phyloP scores from a whole-genome alignment of 2,113 vertebrate species.

The Tragelaphus scriptus region DNA sequence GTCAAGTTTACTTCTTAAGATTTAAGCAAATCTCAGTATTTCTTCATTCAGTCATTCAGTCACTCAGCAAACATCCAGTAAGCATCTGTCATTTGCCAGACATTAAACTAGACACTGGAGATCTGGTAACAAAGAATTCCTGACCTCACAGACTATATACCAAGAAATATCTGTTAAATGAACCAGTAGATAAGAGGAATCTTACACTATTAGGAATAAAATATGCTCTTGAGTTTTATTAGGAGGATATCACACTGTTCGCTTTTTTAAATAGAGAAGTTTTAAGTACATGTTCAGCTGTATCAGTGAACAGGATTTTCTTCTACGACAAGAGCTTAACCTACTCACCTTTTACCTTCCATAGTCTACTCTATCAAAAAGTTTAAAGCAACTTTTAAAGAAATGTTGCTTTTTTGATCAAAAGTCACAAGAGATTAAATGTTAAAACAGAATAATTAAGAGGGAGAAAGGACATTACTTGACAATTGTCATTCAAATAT shows the following conservation, averaged over 20 bases:
- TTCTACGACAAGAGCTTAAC: not conserved
- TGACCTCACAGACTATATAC: not conserved
- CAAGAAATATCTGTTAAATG: not conserved
- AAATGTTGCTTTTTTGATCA: not conserved
- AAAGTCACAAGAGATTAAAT: slow-evolving; percentile 10
- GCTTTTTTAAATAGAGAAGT: not conserved
- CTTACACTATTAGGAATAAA: not conserved
- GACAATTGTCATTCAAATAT: not conserved
- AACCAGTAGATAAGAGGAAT: not conserved
- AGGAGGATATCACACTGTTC: not conserved
- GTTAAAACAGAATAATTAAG: not conserved
- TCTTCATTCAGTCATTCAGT: not conserved
- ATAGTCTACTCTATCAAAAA: slow-evolving; percentile 10
- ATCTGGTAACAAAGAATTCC: not conserved
- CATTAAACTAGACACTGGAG: not conserved
- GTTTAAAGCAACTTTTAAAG: slow-evolving; percentile 13
- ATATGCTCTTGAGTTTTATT: not conserved
- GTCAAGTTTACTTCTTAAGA: not conserved
- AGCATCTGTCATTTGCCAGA: not conserved
- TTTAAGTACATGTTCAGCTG: slow-evolving; percentile 2
- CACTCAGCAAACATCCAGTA: not conserved
- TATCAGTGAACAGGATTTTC: not conserved
- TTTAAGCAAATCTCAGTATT: not conserved
- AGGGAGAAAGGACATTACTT: not conserved
- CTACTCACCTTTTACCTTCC: slow-evolving; percentile 23